Conservation (phyloP, 2,888 invertebrate genomes). For the Cerastis leucographa region DNA sequence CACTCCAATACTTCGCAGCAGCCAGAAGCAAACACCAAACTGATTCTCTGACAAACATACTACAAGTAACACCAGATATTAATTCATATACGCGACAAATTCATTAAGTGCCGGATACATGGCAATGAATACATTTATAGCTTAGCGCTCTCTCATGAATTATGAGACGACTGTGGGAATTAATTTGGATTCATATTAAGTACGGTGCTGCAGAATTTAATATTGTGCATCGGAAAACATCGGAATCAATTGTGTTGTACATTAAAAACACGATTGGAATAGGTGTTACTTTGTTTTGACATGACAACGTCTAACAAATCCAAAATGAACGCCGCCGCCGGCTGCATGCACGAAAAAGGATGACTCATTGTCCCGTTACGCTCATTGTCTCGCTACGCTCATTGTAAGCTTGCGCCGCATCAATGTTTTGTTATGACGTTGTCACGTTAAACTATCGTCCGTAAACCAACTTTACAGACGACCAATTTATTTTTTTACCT, state of each 20-base stretch:
- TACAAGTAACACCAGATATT: not conserved
- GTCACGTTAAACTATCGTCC: no score
- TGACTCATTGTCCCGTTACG: no score
- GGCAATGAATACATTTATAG: slow-evolving; percentile 73
- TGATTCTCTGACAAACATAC: not conserved
- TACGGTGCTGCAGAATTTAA: not conserved
- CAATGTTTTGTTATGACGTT: no score
- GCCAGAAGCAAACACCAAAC: not conserved
- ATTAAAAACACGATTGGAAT: not conserved
- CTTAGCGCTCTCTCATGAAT: slow-evolving; percentile 70
- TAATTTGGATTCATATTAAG: slow-evolving; percentile 61
- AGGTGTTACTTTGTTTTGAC: not conserved
- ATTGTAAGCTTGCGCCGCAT: no score
- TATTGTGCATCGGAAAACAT: slow-evolving; percentile 1
- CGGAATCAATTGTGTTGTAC: not conserved
- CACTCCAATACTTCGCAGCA: not conserved
- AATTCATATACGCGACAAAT: slow-evolving; percentile 56
- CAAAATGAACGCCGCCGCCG: no score
- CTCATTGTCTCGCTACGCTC: no score
- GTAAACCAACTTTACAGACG: no score
- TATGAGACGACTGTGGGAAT: slow-evolving; percentile 65
- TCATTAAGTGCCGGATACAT: slow-evolving; percentile 59
- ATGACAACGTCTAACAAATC: no score
- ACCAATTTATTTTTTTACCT: no score
- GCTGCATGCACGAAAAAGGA: no score